Conservation (phyloP, 2,888 invertebrate species). For the Leptopilina myrica region DNA sequence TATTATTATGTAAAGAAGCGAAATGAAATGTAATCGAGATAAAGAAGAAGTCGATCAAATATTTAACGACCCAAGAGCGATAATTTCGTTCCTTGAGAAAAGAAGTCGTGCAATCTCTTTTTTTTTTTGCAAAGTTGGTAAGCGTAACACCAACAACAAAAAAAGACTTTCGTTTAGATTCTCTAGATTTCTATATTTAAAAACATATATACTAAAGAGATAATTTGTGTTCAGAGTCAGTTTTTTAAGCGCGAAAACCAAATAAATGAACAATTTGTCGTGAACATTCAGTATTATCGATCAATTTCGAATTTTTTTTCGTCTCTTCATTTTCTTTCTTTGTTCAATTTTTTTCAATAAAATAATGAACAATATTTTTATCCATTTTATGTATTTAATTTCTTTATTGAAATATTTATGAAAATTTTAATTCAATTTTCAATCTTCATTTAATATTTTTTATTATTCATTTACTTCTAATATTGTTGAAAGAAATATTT, state of each 20-base stretch:
- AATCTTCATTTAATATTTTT: too few relatives aligned
- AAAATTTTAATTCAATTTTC: too few relatives aligned
- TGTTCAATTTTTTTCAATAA: neutral
- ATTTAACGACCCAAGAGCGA: too few relatives aligned
- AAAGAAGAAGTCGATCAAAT: too few relatives aligned
- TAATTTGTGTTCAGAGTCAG: conserved; percentile 37
- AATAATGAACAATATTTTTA: too few relatives aligned
- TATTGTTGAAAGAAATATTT: too few relatives aligned
- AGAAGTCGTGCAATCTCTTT: conserved; percentile 25
- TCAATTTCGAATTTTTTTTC: conserved; percentile 8
- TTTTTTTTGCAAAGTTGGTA: conserved; percentile 17
- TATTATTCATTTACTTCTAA: too few relatives aligned
- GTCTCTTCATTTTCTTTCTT: neutral
- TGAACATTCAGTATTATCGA: conserved; percentile 38
- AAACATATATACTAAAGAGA: neutral
- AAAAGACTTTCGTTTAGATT: conserved; percentile 36
- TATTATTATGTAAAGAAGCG: too few relatives aligned
- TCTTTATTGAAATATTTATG: too few relatives aligned
- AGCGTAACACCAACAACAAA: conserved; percentile 5
- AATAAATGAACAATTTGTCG: conserved; percentile 16
- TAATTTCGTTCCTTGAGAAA: neutral
- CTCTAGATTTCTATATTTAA: conserved; percentile 14
- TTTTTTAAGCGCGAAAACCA: conserved; percentile 36
- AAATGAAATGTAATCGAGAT: too few relatives aligned
- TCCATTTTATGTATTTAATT: too few relatives aligned